Conservation (phyloP, 2,113 vertebrate species). For the Melanostigma gelatinosum region DNA sequence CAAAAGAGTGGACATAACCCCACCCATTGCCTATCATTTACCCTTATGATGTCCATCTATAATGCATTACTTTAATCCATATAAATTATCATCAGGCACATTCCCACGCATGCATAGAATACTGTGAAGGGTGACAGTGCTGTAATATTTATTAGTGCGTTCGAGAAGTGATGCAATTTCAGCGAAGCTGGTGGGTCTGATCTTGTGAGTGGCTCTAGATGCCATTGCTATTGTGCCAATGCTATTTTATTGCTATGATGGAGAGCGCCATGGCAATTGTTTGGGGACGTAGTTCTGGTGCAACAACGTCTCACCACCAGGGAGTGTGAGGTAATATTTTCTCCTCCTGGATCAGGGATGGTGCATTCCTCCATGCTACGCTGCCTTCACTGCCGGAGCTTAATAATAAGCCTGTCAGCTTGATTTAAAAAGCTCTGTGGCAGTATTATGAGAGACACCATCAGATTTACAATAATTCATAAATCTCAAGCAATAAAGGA, state of each 20-base stretch:
- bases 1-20: background rate
- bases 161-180: conserved; percentile 24
- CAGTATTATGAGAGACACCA: conserved; percentile 75
- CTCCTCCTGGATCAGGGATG: conserved; percentile 65
- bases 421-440: conserved; percentile 76
- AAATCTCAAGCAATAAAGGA: conserved; percentile 76
- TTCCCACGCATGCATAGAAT: conserved; percentile 1
- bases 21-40: background rate
- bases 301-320: conserved; percentile 56
- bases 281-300: conserved; percentile 51
- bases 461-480: conserved; percentile 80
- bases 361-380: conserved; percentile 60
- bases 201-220: conserved; percentile 30
- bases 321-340: conserved; percentile 61
- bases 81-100: conserved; percentile 9
- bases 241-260: conserved; percentile 51
- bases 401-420: conserved; percentile 76
- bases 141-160: conserved; percentile 44
- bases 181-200: conserved; percentile 21
- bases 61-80: conserved; percentile 22
- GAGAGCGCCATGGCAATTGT: conserved; percentile 43
- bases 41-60: conserved; percentile 18
- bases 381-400: conserved; percentile 47
- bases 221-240: conserved; percentile 46
- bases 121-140: conserved; percentile 13